Evolutionary conservation across 2,888 invertebrate species (phyloP), one percentile per base, ranked within the genome.

Genomic region (Physocephala rufipes): DNA sequence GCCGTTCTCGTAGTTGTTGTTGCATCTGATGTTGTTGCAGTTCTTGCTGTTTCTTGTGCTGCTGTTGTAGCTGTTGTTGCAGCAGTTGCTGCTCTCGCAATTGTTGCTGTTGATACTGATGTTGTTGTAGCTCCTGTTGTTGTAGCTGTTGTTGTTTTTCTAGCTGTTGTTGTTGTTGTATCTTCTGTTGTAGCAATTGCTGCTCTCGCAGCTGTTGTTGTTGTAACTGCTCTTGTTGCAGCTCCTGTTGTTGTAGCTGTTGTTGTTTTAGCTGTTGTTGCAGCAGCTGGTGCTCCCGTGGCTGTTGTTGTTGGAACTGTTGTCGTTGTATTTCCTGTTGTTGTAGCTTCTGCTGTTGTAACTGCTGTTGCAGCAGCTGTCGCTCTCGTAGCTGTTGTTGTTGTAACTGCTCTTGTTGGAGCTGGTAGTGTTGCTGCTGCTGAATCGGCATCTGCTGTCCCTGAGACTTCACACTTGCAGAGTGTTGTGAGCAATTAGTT

Each of bases 321-420:
- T 58, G 51, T 12, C 43, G 13, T 61, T 71, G 64, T 47, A 30
- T 62, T 71, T 62, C 67, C 28, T 53, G 63, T 21, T 2, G 49
- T 21, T 28, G 64, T 13, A n/a, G 61, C 26, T 45, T 59, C 30
- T 43, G 26, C 28, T n/a, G 64, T 45, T 45, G 45, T 45, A 45
- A 12, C 9, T 45, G 45, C 2, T 71, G 73, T 5, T 75, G 80
- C 45, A 75, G 68, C 15, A 19, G 19, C 15, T 73, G 24, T 67
- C 72, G 43, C 67, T 67, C 1, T 28, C 70, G 65, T 21, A 62
- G 55, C 26, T 66, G 68, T 13, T n/a, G 67, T 62, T 49, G 49
- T 16, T 63, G 19, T 16, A 43, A 43, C 28, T 53, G n/a, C 61
- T 15, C 13, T 61, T 36, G 49, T 13, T 45, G 16, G 55, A 67